Base-by-base conservation (phyloP, 1,140 invertebrate species). In the Thalassaphorura encarpata region DNA sequence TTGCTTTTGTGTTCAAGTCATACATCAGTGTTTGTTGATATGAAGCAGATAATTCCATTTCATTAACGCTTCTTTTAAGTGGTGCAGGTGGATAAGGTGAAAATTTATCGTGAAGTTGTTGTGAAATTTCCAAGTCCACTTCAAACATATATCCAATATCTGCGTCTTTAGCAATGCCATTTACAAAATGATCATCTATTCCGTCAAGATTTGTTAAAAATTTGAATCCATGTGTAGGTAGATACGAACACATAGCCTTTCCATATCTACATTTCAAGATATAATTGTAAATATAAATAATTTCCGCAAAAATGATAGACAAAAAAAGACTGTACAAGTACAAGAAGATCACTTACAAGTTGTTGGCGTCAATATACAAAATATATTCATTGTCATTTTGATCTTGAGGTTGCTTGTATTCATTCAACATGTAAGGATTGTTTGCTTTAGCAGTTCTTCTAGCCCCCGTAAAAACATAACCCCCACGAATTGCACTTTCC, bases 121-220 rank as follows among this genome's bases (percentile, higher is more conserved):
- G 3, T 5, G 69, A 67, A 54, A 72, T 70, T 4, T 58, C 41
- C 8, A 72, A 27, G 58, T 69, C 61, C 4, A 68, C 60, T 42
- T 81, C 77, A 31, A 80, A 64, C 52, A 80, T 75, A 59, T 73
- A 80, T 3, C 78, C 77, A 41, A 58, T 61, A 27, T 66, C 21
- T 56, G 67, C 62, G 68, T 74, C 67, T 58, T 73, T 62, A 16
- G 72, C 5, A 19, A 51, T 31, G 15, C 3, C 15, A 13, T 19
- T 23, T 5, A 56, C 11, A 51, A 52, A 52, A 40, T 24, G 6
- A 18, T 52, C n/a, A n/a, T 41, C 56, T 60, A 27, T 65, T 21
- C 67, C 64, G 68, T 74, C 67, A 59, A 73, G 61, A n/a, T 66
- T 26, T 28, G n/a, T n/a, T n/a, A n/a, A n/a, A 72, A 61, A 60